Conservation (phyloP, 1,140 invertebrate genomes). For the Trachymyrmex septentrionalis region DNA sequence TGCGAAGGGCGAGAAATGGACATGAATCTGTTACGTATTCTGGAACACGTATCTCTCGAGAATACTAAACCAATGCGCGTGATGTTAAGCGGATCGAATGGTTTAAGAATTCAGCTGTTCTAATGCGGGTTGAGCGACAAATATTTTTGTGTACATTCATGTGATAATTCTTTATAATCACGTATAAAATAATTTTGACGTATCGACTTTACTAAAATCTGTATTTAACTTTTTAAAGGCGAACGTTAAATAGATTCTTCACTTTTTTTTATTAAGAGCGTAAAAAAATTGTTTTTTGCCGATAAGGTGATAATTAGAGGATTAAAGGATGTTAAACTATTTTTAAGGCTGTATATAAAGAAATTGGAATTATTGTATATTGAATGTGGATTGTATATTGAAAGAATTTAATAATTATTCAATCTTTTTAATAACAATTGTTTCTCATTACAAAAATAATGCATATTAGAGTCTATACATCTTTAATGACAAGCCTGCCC, state of each 20-base stretch:
- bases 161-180: neutral
- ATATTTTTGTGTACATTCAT: neutral
- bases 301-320: no score
- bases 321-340: neutral
- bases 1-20: constrained; percentile 26
- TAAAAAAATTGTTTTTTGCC: no score
- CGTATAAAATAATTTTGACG: neutral
- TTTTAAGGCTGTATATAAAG: neutral
- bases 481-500: constrained; percentile 27
- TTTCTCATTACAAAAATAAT: neutral
- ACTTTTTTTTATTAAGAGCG: no score
- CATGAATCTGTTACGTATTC: constrained; percentile 59
- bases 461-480: constrained; percentile 10
- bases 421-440: constrained; percentile 3
- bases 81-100: constrained; percentile 44
- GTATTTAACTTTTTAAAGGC: no score
- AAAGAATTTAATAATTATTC: neutral
- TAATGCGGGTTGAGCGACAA: neutral
- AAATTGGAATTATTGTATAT: neutral
- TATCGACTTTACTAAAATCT: neutral
- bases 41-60: constrained; percentile 42
- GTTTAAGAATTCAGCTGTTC: constrained; percentile 46
- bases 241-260: no score
- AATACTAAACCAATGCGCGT: constrained; percentile 51
- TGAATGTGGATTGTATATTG: neutral